Evolutionary conservation across 2,888 invertebrate species (phyloP), one percentile per base, ranked within the genome.

Genomic region (Lacanobia oleracea): DNA sequence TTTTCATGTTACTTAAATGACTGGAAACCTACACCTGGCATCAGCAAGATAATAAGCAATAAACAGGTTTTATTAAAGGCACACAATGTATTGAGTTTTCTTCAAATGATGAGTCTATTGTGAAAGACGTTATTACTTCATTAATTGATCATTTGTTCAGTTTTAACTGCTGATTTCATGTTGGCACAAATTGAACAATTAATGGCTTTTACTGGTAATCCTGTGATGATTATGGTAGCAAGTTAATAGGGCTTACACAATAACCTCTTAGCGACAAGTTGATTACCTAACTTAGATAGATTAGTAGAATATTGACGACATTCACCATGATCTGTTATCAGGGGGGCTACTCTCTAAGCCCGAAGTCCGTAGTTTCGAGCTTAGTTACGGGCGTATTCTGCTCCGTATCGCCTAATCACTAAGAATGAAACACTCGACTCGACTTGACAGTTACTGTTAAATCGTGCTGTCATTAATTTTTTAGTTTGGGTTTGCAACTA

Each of bases 11-110:
- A n/a, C n/a, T n/a, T n/a, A n/a, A n/a, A n/a, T n/a, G n/a, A n/a
- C n/a, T n/a, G n/a, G n/a, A n/a, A n/a, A n/a, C n/a, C n/a, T n/a
- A n/a, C n/a, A n/a, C n/a, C n/a, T n/a, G n/a, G n/a, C n/a, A n/a
- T n/a, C n/a, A n/a, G n/a, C n/a, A n/a, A n/a, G n/a, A n/a, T n/a
- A n/a, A n/a, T n/a, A 27, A 56, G 16, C 33, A 63, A 23, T 16
- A 53, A 68, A 59, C 64, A n/a, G 14, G 63, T 60, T 72, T 60
- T 48, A 48, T 56, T 53, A 48, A 50, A 72, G 40, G 59, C 40
- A 65, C 14, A 18, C 21, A 43, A 43, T 65, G 23, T 27, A 43
- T 59, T 3, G n/a, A 45, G 27, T 21, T 75, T 64, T 53, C 74
- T 40, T 62, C 33, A 1, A 57, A 16, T 67, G 33, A 53, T 75